Evolutionary conservation across 2,113 vertebrate genomes (phyloP), one percentile per base, ranked within the genome.

Genomic region (Aptenodytes patagonicus): DNA sequence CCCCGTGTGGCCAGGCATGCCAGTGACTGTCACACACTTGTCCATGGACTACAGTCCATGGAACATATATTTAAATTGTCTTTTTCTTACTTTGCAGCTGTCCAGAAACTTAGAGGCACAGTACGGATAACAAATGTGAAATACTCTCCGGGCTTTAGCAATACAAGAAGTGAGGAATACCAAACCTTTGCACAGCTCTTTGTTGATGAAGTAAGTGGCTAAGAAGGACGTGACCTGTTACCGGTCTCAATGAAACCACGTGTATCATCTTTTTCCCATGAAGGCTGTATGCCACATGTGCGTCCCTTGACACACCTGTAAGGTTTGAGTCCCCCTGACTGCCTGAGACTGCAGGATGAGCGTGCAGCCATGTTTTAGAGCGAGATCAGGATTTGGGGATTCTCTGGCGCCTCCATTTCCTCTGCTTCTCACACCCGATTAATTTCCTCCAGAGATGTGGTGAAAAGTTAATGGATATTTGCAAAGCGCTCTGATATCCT

Each of bases 91-190:
- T 90, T 95, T 44, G 25, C 96, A 99, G 99, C 81, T 65, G 97
- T 97, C 90, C 98, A 93, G 95, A 98, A 94, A 28, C 96, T 99
- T 49, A 89, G 82, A 1, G 99, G 98, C 34, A 95, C 78, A 15
- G 95, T 97, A 29, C 68, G 77, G 58, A 96, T 99, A 54, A 97
- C 95, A 36, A 98, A 98, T 9, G 8, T 98, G 72, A 17, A 77
- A 52, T 99, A 98, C 69, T 97, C 94, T 1, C 78, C 88, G 3
- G 95, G 97, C 51, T 97, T 99, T 66, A 71, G 69, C 52, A 97
- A 99, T 18, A 6, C 75, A 7, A 98, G 98, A 97, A 99, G 98
- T 90, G 69, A 93, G 87, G 98, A 98, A 49, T 98, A 98, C 84
- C 96, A 28, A 46, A 92, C 94, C n/a, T 98, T 99, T 82, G 97